Base-by-base conservation (phyloP, 2,797 vertebrate species). In the Trachurus trachurus region DNA sequence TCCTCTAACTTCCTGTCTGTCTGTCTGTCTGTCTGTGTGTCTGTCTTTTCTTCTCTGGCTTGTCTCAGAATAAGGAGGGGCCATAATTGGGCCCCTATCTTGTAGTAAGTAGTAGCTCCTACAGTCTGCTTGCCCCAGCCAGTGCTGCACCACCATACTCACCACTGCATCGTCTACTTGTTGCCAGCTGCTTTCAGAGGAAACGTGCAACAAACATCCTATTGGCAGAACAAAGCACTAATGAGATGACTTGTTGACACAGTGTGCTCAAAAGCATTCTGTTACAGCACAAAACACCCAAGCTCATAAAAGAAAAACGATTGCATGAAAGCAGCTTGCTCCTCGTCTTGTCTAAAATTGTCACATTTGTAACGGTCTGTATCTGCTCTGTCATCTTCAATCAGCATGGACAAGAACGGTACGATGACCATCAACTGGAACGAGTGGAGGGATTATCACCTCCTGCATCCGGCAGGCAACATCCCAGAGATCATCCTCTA, bases 381-480 rank as follows among this genome's bases (percentile, higher is more conserved):
- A 3, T 56, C 9, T 0, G 0, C 0, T 53, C 9, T 72, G 1
- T 79, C 42, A 19, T 45, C 11, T 68, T 61, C 34, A 29, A 10
- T 66, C 89, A 99, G 98, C 86, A 99, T 99, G 98, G 98, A 99
- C 86, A 98, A 97, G 86, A 98, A 98, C 0, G 98, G 98, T 26
- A 99, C 97, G 0, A 99, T 99, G 98, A 99, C 97, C 7, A 98
- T 99, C 12, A 96, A 99, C 79, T 99, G 98, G 98, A 98, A 97
- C 0, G 98, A 99, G 83, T 99, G 98, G 98, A 84, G 97, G 59
- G 97, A 98, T 88, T 99, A 98, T 81, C 97, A 99, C 87, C 95
- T 99, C 34, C 90, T 99, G 82, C 97, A 99, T 68, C 97, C 98
- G 0, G 98, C 98, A 5, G 97, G 96, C 53, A 99, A 98, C 93